Base-by-base conservation (phyloP, 2,113 vertebrate species). In the Alligator mississippiensis region DNA sequence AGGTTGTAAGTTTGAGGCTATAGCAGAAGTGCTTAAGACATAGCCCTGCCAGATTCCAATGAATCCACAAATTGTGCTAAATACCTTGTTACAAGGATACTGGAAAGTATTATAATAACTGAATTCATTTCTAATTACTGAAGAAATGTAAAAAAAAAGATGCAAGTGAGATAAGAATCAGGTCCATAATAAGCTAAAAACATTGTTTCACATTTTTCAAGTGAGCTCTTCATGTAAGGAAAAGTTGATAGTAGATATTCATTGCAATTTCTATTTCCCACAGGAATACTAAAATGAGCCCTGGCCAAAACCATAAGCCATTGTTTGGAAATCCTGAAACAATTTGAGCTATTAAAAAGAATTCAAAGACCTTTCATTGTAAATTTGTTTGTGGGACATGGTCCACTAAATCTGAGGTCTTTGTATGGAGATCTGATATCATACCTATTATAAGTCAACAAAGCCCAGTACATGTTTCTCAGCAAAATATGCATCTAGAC, bases 321-420 rank as follows among this genome's bases (percentile, higher is more conserved):
- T 30, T 77, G 12, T 78, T 90, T 92, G 59, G 82, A 95, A 94
- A 81, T 74, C 82, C 16, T 90, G 80, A 84, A 94, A 83, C 75
- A 12, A 19, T 80, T n/a, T 86, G 64, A 88, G 84, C 18, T 62
- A n/a, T 94, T 96, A 89, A 5, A 92, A 77, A 60, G 89, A 84
- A 25, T 59, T 89, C 38, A 90, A 74, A 84, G 76, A 84, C 19
- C 84, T 93, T 76, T 96, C 63, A 90, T 15, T 74, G 15, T 61
- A 96, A 83, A 79, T 81, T 87, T 79, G 4, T 63, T 91, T 74
- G 27, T 47, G 59, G 72, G 27, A 61, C 15, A 82, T 34, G 66
- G 18, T 63, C 87, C 12, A 74, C 19, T 85, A 74, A 87, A 88
- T 82, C 62, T 72, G 66, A 82, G 63, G 8, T 9, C 4, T 88